Conservation (phyloP, 2,797 vertebrate genomes). For the Sparus aurata region DNA sequence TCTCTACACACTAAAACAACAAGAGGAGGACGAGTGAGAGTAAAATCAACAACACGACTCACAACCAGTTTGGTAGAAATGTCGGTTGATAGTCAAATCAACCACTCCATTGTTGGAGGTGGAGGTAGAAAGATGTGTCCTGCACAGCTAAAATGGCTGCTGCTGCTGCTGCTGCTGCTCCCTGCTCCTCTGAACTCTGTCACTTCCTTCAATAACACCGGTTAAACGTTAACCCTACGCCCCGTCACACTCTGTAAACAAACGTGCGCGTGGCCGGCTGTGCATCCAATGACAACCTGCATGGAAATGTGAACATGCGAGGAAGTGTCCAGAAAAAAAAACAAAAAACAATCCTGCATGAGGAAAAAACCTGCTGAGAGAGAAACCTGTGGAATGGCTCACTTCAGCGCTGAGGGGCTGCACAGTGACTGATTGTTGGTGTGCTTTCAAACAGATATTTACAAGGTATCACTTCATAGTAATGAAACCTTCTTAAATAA, state of each 20-base stretch:
- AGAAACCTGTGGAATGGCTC: background rate
- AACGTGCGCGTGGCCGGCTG: background rate
- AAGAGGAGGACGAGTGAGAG: background rate
- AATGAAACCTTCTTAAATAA: conserved; percentile 64
- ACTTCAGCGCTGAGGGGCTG: background rate
- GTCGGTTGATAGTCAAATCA: background rate
- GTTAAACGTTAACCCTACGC: conserved; percentile 82
- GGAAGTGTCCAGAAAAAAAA: background rate
- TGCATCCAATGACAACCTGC: background rate
- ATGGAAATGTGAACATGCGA: background rate
- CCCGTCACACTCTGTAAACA: conserved; percentile 31
- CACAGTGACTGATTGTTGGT: conserved; percentile 7
- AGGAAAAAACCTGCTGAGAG: background rate
- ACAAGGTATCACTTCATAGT: conserved; percentile 49
- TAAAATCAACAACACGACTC: conserved; percentile 28
- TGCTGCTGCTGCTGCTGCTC: conserved; percentile 50
- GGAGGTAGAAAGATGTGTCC: conserved; percentile 14
- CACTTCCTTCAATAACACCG: conserved; percentile 51
- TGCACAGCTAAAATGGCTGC: conserved; percentile 73
- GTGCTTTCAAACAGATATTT: conserved; percentile 25
- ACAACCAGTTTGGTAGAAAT: conserved; percentile 33
- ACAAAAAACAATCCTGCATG: background rate
- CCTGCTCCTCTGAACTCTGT: conserved; percentile 63
- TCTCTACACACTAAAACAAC: background rate
- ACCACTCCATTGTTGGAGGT: conserved; percentile 34